Evolutionary conservation across 2,113 vertebrate species (phyloP), one percentile per base, ranked within the genome.

Genomic region (Irena cyanogastra): DNA sequence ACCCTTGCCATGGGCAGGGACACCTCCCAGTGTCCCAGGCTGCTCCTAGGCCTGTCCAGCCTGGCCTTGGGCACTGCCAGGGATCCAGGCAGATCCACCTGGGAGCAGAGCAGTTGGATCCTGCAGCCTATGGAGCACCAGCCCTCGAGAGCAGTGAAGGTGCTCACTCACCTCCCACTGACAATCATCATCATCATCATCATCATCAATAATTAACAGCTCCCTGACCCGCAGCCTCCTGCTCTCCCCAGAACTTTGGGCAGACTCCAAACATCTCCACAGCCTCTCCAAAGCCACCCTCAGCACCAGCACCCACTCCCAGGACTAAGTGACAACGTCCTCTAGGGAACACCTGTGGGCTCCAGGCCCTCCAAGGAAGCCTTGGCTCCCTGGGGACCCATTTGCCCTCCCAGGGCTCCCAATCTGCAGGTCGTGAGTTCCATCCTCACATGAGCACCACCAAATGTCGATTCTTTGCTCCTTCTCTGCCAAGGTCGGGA

Each of bases 321-420:
- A 83, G 28, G 22, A 15, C 33, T 9, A 3, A 31, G 47, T 13
- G 33, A 31, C 64, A 45, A 6, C 0, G 0, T 16, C 8, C 77
- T 56, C 12, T 21, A 4, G 16, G 41, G 50, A 13, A 1, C 61
- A 22, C 17, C 13, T 4, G 1, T 56, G 77, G 50, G 41, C n/a
- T 15, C 56, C 37, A 13, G 56, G 54, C 31, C 37, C 66, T n/a
- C 26, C 45, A 4, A 9, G 45, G 30, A 6, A 30, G 31, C 31
- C 39, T 59, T 8, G 2, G 45, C 4, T 42, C 80, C 37, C 57
- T 44, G 57, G 39, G 31, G 21, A 16, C 56, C 47, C 66, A 1
- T 2, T 47, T 0, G 0, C 33, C 26, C 39, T 53, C 49, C 47
- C 53, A 37, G 63, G 13, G n/a, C 57, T 59, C 57, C 26, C 11